These are phyloP conservation scores for Anadara kagoshimensis DNA, from an alignment of 1,140 invertebrate species.

Conservation along the genomic window DNA sequence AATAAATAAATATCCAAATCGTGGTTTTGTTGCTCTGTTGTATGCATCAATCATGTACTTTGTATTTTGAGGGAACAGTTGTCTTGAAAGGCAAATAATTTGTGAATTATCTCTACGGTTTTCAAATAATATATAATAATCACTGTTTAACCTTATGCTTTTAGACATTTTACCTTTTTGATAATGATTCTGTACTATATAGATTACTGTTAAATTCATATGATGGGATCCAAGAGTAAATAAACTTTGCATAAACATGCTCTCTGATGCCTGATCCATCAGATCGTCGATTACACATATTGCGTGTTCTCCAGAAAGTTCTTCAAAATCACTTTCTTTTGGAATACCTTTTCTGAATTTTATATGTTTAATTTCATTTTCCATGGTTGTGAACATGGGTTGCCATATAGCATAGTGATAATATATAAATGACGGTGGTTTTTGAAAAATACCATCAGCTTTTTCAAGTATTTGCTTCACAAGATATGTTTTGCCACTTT, in stretches of 20 bases:
- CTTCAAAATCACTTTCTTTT: neutral
- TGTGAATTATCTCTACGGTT: conserved; percentile 1
- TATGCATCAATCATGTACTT: neutral
- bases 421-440: neutral
- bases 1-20: conserved; percentile 2
- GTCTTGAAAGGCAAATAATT: neutral
- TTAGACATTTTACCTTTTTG: conserved; percentile 6
- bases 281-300: conserved; percentile 8
- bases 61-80: neutral
- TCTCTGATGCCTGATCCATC: conserved; percentile 1
- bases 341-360: neutral
- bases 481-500: neutral
- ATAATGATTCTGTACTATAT: conserved; percentile 3
- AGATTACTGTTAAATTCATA: neutral
- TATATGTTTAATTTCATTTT: neutral
- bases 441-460: neutral
- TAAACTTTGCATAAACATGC: neutral
- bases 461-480: neutral
- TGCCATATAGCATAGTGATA: neutral
- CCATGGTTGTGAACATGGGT: neutral
- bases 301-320: neutral
- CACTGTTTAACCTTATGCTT: neutral
- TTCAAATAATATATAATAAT: conserved; percentile 9
- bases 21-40: neutral
- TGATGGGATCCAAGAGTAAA: conserved; percentile 11